phyloP scores from a whole-genome alignment of 1,140 invertebrate species.

The Hypothenemus hampei region DNA sequence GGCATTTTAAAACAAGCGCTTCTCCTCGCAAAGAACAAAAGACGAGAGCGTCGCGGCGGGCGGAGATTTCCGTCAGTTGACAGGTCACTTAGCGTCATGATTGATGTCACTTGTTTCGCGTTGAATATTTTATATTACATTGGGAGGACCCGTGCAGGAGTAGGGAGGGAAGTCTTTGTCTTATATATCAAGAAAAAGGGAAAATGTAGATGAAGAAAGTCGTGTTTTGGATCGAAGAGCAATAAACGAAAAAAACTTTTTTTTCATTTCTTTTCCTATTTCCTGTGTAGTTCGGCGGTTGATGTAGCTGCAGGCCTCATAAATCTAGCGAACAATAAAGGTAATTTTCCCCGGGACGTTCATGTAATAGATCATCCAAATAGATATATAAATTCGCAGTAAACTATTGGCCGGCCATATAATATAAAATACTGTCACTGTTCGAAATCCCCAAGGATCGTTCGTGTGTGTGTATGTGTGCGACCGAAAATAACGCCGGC shows the following conservation, averaged over 20 bases:
- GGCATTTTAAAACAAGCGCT: conserved; percentile 15
- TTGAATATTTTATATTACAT: conserved; percentile 34
- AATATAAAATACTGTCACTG: conserved; percentile 28
- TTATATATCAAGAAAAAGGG: not conserved
- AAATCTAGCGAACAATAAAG: conserved; percentile 21
- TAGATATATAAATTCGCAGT: conserved; percentile 29
- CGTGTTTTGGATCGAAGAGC: not conserved
- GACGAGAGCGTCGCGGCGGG: not conserved
- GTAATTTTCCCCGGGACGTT: conserved; percentile 19
- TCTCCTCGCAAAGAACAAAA: not conserved
- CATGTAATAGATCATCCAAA: conserved; percentile 24
- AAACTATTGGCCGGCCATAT: conserved; percentile 28
- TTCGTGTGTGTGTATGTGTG: conserved; percentile 21
- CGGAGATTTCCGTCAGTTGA: conserved; percentile 15
- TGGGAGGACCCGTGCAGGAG: not conserved
- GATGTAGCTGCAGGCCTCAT: conserved; percentile 8
- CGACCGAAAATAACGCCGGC: conserved; percentile 21
- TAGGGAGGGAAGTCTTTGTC: too few species aligned
- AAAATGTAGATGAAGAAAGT: not conserved
- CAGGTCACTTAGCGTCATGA: conserved; percentile 32
- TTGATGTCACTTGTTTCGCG: conserved; percentile 34
- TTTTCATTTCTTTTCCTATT: not conserved
- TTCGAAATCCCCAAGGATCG: conserved; percentile 20
- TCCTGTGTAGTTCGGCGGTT: not conserved
- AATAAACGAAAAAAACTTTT: not conserved